phyloP scores from a whole-genome alignment of 2,113 vertebrate species.

The Hemiscyllium ocellatum region DNA sequence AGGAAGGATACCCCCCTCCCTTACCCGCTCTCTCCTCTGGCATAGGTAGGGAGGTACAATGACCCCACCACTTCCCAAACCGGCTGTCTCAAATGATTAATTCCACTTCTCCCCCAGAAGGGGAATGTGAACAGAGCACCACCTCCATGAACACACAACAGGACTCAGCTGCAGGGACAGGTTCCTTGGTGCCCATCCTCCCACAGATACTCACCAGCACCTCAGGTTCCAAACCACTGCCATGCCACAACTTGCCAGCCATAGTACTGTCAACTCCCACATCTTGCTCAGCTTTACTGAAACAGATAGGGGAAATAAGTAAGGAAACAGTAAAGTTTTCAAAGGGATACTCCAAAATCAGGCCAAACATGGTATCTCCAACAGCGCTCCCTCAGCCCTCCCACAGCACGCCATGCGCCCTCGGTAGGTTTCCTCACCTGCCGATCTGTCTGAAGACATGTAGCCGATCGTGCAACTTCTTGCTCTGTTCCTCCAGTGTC shows the following conservation, averaged over 20 bases:
- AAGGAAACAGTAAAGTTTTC: background rate
- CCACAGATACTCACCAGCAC: slow-evolving; percentile 48
- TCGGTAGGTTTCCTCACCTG: background rate
- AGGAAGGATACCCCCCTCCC: background rate
- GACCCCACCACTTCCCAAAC: no score
- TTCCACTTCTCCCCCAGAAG: no score
- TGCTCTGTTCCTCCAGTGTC: background rate
- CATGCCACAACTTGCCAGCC: background rate
- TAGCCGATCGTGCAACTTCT: background rate
- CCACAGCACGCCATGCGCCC: background rate
- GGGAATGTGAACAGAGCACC: no score
- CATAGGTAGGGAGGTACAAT: no score
- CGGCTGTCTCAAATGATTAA: no score
- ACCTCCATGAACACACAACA: no score
- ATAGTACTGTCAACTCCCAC: background rate
- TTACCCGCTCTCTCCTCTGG: no score
- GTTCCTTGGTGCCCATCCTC: no score
- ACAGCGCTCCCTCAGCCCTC: background rate
- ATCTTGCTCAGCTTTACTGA: background rate
- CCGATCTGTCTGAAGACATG: background rate
- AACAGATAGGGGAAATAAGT: no score
- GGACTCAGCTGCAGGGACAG: no score
- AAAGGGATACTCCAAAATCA: background rate
- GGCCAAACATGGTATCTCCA: rapidly evolving
- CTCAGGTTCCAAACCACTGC: slow-evolving; percentile 44